A percentile compares a stretch with the other conserved stretches of the same genome.
Evolutionary conservation across 2,797 vertebrate genomes (phyloP).

Genomic region (Gymnodraco acuticeps): DNA sequence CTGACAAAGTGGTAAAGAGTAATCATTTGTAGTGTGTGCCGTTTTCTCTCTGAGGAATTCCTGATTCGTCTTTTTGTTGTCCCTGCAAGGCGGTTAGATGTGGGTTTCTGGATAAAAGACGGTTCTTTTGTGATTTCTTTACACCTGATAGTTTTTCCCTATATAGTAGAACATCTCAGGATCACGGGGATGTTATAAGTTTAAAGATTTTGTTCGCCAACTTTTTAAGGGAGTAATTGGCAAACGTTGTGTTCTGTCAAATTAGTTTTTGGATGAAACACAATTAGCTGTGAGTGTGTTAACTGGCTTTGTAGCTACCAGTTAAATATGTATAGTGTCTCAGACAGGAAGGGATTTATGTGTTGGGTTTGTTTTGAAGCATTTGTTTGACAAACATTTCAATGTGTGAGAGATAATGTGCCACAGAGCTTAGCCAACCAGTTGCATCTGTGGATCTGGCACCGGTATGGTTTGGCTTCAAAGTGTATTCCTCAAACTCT

Average conservation of each 20-base stretch:
- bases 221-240: too few species aligned
- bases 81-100: neutral
- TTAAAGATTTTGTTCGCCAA: too few species aligned
- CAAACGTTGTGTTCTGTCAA: too few species aligned
- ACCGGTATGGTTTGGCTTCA: constrained; percentile 55
- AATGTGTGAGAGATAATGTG: constrained; percentile 65
- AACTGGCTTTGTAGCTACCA: neutral
- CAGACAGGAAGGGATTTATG: constrained; percentile 17
- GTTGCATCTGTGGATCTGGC: constrained; percentile 72
- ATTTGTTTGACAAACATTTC: constrained; percentile 71
- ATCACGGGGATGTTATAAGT: neutral
- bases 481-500: constrained; percentile 44
- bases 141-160: neutral
- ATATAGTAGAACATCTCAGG: neutral
- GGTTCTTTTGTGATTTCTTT: neutral
- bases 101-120: neutral
- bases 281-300: neutral
- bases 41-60: neutral
- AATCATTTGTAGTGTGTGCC: too few species aligned
- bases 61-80: neutral
- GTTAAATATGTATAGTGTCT: constrained; percentile 26
- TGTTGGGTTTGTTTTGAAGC: constrained; percentile 43
- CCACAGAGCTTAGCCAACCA: constrained; percentile 49
- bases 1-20: neutral
- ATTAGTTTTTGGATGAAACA: neutral